A percentile compares a stretch with the other conserved stretches of the same genome.
These are phyloP conservation scores for Threskiornis aethiopicus DNA, from an alignment of 2,797 vertebrate species.

Conservation along the genomic window DNA sequence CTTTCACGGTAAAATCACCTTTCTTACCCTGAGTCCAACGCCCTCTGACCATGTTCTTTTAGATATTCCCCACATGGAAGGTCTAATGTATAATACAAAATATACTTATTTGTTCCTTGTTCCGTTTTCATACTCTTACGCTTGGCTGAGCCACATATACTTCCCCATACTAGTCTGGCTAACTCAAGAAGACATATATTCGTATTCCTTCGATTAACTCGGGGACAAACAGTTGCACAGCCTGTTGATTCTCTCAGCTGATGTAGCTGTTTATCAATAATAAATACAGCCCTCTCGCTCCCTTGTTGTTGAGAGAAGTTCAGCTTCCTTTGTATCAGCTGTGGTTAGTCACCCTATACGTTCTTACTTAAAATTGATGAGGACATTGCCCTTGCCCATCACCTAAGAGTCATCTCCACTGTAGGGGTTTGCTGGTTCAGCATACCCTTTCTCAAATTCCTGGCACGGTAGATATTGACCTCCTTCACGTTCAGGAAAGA, in stretches of 20 bases:
- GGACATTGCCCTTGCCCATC: not conserved
- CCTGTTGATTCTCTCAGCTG: not conserved
- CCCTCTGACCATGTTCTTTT: not conserved
- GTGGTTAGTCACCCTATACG: not conserved
- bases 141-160: not conserved
- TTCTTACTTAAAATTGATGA: not conserved
- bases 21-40: not conserved
- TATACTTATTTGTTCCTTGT: not conserved
- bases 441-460: not conserved
- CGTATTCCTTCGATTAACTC: not conserved
- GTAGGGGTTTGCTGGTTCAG: not conserved
- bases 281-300: not conserved
- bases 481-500: not conserved
- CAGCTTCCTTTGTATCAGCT: not conserved
- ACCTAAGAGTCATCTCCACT: not conserved
- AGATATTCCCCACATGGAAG: not conserved
- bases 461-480: not conserved
- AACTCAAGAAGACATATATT: not conserved
- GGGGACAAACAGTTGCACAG: not conserved
- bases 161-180: not conserved
- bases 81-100: not conserved
- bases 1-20: not conserved
- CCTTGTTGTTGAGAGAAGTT: not conserved
- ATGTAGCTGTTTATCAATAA: not conserved
- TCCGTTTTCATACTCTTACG: not conserved